A percentile compares a stretch with the other conserved stretches of the same genome.
Conservation (phyloP, 2,888 invertebrate genomes). For the Rambutsinella grinnellia region DNA sequence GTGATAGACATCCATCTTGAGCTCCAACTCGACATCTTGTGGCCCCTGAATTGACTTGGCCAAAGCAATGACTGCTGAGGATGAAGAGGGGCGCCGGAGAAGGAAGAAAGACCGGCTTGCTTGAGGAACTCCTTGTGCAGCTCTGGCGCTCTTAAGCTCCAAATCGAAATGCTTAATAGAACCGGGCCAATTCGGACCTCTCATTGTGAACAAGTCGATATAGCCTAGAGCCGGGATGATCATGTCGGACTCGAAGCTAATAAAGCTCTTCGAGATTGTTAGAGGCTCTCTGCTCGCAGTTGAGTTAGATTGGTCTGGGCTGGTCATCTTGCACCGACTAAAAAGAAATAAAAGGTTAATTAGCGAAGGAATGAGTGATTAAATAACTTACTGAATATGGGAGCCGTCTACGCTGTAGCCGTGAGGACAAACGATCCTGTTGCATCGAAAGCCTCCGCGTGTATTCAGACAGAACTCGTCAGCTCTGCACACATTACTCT, state of each 20-base stretch:
- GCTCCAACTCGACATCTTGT: slow-evolving; percentile 86
- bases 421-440: slow-evolving; percentile 85
- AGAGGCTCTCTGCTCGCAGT: slow-evolving; percentile 77
- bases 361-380: not conserved
- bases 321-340: slow-evolving; percentile 64
- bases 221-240: slow-evolving; percentile 75
- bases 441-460: slow-evolving; percentile 89
- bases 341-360: slow-evolving; percentile 10
- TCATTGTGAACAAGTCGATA: slow-evolving; percentile 88
- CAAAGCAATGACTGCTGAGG: slow-evolving; percentile 82
- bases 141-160: slow-evolving; percentile 73
- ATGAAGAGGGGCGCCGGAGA: slow-evolving; percentile 73
- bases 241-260: slow-evolving; percentile 89
- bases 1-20: slow-evolving; percentile 87
- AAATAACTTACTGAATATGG: slow-evolving; percentile 80
- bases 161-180: slow-evolving; percentile 80
- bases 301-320: slow-evolving; percentile 28
- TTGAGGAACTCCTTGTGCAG: slow-evolving; percentile 73
- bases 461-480: slow-evolving; percentile 91
- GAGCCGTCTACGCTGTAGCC: slow-evolving; percentile 84
- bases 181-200: slow-evolving; percentile 81
- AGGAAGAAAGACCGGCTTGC: slow-evolving; percentile 70
- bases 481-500: slow-evolving; percentile 70
- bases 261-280: slow-evolving; percentile 92
- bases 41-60: slow-evolving; percentile 84